Base-by-base conservation (phyloP, 2,888 invertebrate genomes). In the Barypeithes pellucidus region DNA sequence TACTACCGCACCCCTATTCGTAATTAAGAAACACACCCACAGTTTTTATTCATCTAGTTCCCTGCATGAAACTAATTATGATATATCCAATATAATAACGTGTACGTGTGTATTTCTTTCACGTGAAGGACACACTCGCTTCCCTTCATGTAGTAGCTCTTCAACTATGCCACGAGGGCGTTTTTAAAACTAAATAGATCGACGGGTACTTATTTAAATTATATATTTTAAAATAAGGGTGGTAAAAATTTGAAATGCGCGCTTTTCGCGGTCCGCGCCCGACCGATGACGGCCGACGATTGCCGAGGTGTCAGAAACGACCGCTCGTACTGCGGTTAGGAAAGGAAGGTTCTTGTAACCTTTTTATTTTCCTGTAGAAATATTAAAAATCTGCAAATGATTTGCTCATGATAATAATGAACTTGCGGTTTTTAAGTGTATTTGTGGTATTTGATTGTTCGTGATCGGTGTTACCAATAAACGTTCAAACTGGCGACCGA, bases 341-440 rank as follows among this genome's bases (percentile, higher is more conserved):
- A 75, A 72, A 70, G 67, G 73, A 84, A 83, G 82, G 79, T 75
- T 79, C 80, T 81, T 79, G 84, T 84, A 85, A 85, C 85, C 83
- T 85, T 84, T 82, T 74, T 73, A 66, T 80, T 82, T 82, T 81
- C 79, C 76, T 78, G 78, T 82, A 77, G 79, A 81, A 82, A 80
- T 72, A 76, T 77, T 67, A 79, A 78, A 81, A 82, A 83, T 80
- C 81, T 78, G 77, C 80, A 88, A 84, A 90, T 90, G 90, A 88
- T 88, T 89, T 88, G 89, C 89, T 90, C 90, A 90, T 90, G 90
- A 90, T 90, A 90, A 89, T 90, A 89, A 90, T 90, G 89, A 88
- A 87, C 88, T 88, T 88, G 86, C 87, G 87, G 87, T 87, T 88
- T 86, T 88, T 80, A 79, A 79, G 81, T 80, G 83, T 80, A 79